Base-by-base conservation (phyloP, 1,140 invertebrate species). In the Teleopsis dalmanni region DNA sequence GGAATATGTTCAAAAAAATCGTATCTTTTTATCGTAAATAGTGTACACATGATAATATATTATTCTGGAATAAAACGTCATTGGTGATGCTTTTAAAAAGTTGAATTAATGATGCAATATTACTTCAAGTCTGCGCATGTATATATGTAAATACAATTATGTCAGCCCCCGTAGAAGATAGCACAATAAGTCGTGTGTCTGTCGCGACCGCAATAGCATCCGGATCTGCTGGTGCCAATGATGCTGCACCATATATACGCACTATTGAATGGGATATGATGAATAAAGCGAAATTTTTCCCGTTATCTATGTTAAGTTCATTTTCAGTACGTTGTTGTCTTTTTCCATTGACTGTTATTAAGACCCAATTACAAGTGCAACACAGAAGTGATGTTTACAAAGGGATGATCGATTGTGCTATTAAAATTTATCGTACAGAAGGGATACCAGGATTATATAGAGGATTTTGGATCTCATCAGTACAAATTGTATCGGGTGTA, bases 211-310 rank as follows among this genome's bases (percentile, higher is more conserved):
- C 43, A 21, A 48, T 50, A 6, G 47, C 42, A 18, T 42, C 45
- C 22, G 58, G 57, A 9, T 41, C 47, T 14, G 54, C 55, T n/a
- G 41, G 44, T 5, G 53, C 46, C 10, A 31, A 45, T 16, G 54
- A 60, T 25, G 52, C 57, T 11, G 41, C 79, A 9, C 73, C 78
- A 46, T 78, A 83, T 38, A 87, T 92, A 52, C 81, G 81, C 29
- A 91, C 84, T n/a, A 96, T 99, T 55, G 93, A 98, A 75, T 96
- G 94, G 90, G 80, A 95, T 50, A 98, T 98, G 93, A 91, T 99
- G 90, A 89, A 99, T 71, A 95, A 96, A 61, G 82, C 77, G 69
- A 95, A 83, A 78, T 95, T 87, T 77, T 94, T 83, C 63, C 93
- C 95, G 3, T 72, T 98, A 31, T 95, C 91, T 40, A 87, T 96